Evolutionary conservation across 2,888 invertebrate genomes (phyloP), one percentile per base, ranked within the genome.

Genomic region (Synergus laeviventris): DNA sequence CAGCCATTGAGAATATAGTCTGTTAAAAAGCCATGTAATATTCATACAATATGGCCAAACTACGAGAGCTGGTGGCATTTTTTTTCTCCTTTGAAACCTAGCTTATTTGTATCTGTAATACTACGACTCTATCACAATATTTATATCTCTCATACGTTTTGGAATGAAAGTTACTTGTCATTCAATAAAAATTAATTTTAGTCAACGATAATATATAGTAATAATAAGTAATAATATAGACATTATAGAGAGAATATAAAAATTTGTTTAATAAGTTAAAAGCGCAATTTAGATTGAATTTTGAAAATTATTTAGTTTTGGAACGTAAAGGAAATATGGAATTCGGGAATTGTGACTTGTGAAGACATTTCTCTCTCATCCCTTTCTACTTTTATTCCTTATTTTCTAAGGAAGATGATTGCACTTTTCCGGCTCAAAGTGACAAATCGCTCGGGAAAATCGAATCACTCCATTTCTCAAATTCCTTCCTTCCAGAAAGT

Each of bases 351-450:
- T 1, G 36, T 45, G 45, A 66, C 21, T 70, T 70, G 39, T 11
- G 31, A 70, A n/a, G 70, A 70, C 49, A 70, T 70, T 70, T 31
- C 49, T n/a, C 70, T n/a, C 16, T 9, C 9, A 24, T 36, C 11
- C 31, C 18, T 45, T 45, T 18, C 14, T 1, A 1, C 7, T 42
- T 39, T 64, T 24, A 12, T 39, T 16, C 16, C 42, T 31, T 66
- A 39, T 66, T 66, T 45, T n/a, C 31, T 24, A 36, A 7, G 45
- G 49, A 70, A 70, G 70, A 70, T 49, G 70, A 70, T 70, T 49
- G 49, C 70, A 70, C 70, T 70, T 70, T 70, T 45, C 45, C 45
- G 45, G 70, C 70, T 70, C 49, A 49, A 36, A 70, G 70, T 70
- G 70, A 49, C 49, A 70, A 70, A 70, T 70, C 70, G 70, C 45